These are phyloP conservation scores for Aptenodytes forsteri DNA, from an alignment of 2,113 vertebrate species.

Conservation along the genomic window DNA sequence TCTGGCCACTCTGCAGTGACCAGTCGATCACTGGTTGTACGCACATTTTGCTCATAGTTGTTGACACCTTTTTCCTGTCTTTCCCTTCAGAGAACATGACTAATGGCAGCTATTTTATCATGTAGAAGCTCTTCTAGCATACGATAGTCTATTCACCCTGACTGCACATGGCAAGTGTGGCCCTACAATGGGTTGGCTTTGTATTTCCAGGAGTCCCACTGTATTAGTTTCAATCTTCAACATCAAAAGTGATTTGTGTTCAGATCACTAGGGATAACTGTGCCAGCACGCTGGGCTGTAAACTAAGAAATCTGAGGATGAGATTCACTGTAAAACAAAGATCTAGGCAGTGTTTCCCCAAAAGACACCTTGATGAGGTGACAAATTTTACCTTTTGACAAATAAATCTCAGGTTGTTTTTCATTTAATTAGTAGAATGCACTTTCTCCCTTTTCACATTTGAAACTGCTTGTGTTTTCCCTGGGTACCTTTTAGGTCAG, in stretches of 20 bases:
- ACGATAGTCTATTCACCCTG: not conserved
- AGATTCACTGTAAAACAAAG: not conserved
- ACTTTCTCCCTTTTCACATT: not conserved
- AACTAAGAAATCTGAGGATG: not conserved
- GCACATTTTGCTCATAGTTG: not conserved
- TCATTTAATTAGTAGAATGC: not conserved
- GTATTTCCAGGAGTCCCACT: not conserved
- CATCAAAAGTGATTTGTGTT: not conserved
- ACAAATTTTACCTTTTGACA: not conserved
- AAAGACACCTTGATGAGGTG: not conserved
- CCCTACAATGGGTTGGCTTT: not conserved
- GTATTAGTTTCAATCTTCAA: not conserved
- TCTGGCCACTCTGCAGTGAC: not conserved
- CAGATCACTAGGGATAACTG: not conserved
- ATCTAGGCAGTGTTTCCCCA: not conserved
- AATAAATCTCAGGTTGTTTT: not conserved
- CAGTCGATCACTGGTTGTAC: rapidly evolving
- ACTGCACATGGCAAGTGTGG: not conserved
- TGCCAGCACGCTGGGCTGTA: not conserved
- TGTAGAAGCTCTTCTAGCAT: not conserved
- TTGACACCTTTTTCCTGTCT: not conserved
- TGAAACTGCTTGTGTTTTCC: not conserved
- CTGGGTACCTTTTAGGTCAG: not conserved
- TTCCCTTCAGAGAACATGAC: not conserved
- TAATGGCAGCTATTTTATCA: not conserved